Base-by-base conservation (phyloP, 2,113 vertebrate species). In the Paracanthobrama guichenoti region DNA sequence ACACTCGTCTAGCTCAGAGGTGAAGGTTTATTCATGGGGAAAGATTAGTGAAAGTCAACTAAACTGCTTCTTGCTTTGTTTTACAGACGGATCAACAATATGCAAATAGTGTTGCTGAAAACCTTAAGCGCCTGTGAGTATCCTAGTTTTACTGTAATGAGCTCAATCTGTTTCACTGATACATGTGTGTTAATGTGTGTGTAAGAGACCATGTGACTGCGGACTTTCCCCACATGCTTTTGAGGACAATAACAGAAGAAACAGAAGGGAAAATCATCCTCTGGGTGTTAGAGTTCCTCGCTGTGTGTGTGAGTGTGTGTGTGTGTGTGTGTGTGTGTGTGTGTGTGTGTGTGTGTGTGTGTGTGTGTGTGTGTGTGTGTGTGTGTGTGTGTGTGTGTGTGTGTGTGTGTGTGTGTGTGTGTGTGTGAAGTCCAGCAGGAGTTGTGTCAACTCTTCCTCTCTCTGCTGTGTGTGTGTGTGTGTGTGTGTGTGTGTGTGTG, bases 81-180 rank as follows among this genome's bases (percentile, higher is more conserved):
- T 87, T 87, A 7, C 89, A 94, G 94, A 93, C 93, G 12, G 93
- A 95, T 88, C 93, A 91, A 86, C 93, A 95, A 86, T 95, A 94
- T 0, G 92, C 93, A 89, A 92, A 89, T 90, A 89, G 90, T 82
- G 93, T 95, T 85, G 93, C 94, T 62, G 93, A 94, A 66, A 93
- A 92, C 92, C 91, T 95, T 84, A 93, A 93, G 90, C 93, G 87
- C 91, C 91, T 94, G 94, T 95, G 86, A 94, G 94, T 94, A 81
- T 22, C 44, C 9, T 78, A 26, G 82, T 59, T 75, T 82, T 10
- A 28, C 88, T 89, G 53, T 86, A 44, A 79, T 67, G 84, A 81
- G 59, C 87, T 89, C 88, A 59, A 12, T 64, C 42, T 79, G n/a
- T 79, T 66, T 84, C 44, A 22, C 20, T 80, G 42, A 6, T 24